phyloP scores from a whole-genome alignment of 2,888 invertebrate genomes.

The Adelphocoris suturalis region DNA sequence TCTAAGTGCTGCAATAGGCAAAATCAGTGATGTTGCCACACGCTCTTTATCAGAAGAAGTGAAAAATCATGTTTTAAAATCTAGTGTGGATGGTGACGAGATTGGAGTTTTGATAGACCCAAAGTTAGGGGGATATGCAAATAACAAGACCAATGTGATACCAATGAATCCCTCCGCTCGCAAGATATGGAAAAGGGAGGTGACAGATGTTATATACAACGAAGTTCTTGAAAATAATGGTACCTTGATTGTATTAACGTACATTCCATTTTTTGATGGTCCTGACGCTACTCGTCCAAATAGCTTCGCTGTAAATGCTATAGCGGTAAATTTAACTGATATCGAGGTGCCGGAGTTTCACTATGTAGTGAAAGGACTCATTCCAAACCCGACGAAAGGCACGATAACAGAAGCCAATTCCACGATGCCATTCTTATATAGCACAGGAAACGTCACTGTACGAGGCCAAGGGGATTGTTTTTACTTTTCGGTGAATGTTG shows the following conservation, averaged over 20 bases:
- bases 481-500: neutral
- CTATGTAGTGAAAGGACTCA: neutral
- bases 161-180: neutral
- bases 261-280: conserved; percentile 16
- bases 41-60: neutral
- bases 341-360: neutral
- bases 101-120: neutral
- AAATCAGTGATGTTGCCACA: too few relatives aligned
- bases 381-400: neutral
- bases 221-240: too few relatives aligned
- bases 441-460: neutral
- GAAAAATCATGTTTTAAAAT: neutral
- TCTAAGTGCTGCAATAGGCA: too few relatives aligned
- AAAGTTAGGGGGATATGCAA: neutral
- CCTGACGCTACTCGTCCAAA: neutral
- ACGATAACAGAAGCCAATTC: neutral
- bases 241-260: neutral
- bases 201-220: neutral
- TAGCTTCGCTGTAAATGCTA: neutral
- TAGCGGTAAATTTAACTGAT: neutral
- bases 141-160: neutral
- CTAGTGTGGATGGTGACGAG: neutral
- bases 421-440: neutral
- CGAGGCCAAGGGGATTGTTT: neutral
- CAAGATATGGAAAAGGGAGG: neutral